Base-by-base conservation (phyloP, 2,888 invertebrate species). In the Cheilosia impressa region DNA sequence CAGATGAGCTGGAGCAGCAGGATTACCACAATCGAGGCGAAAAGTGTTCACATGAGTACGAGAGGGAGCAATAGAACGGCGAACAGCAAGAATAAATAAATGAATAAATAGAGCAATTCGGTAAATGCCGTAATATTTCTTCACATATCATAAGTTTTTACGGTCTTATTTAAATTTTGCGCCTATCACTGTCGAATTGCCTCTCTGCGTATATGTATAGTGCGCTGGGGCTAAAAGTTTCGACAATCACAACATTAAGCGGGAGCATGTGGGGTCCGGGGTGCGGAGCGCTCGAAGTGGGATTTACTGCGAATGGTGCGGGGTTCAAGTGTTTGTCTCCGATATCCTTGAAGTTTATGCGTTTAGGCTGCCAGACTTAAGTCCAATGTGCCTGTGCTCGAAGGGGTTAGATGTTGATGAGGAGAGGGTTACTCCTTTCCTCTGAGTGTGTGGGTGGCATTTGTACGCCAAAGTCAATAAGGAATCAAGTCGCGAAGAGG, bases 141-240 rank as follows among this genome's bases (percentile, higher is more conserved):
- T 92, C 91, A 92, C 92, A 92, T 92, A 89, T 91, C 92, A 92
- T 92, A 91, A 92, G 91, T 91, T 92, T 92, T 92, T 92, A 92
- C 90, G 90, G 89, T 89, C 87, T 89, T 89, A 90, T 90, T 88
- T 88, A 89, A 89, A 89, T 88, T 88, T 88, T 88, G 87, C 65
- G 76, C 69, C 83, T 84, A 85, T 77, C 76, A 87, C 83, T 71
- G 55, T 77, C 63, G 69, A 43, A 72, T 75, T 85, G 81, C 72
- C 84, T 69, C 55, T 63, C 17, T 77, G 62, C 76, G 47, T 53
- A 43, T 38, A 9, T 2, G 2, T 22, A 22, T 22, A 47, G 55
- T 58, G 63, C 38, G n/a, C 4, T 43, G 9, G 27, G 43, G 31
- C 75, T 47, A 60, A 83, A 80, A 50, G 58, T 83, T 87, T 75